phyloP scores from a whole-genome alignment of 2,113 vertebrate species.

The Nesoenas mayeri region DNA sequence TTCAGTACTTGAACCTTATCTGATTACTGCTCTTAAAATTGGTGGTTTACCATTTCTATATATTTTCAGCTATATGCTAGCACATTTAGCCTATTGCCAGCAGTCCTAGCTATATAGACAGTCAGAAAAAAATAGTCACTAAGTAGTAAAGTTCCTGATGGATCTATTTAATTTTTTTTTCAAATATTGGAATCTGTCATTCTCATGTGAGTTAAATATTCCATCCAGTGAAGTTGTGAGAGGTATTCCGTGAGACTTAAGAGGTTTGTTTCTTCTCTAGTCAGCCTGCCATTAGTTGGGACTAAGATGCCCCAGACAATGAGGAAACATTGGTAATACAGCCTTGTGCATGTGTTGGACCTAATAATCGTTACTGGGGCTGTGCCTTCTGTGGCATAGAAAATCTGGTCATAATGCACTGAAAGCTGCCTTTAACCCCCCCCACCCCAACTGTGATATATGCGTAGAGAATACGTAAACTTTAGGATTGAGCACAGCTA shows the following conservation, averaged over 20 bases:
- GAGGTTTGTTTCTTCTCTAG: neutral
- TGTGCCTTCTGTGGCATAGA: neutral
- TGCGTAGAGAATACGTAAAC: neutral
- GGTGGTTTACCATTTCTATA: neutral
- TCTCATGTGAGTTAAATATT: neutral
- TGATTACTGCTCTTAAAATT: neutral
- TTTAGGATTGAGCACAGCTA: neutral
- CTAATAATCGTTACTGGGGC: neutral
- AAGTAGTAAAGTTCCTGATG: neutral
- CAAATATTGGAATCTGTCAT: neutral
- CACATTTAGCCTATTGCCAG: neutral
- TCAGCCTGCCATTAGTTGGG: neutral
- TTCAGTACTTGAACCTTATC: neutral
- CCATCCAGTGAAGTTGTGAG: neutral
- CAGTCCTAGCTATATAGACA: neutral
- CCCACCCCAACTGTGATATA: neutral
- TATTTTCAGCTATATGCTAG: neutral
- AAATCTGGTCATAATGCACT: neutral
- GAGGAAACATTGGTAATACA: neutral
- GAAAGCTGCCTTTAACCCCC: neutral
- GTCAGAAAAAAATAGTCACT: neutral
- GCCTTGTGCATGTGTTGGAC: neutral
- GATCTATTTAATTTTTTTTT: neutral
- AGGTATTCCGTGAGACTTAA: neutral
- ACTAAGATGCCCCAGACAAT: neutral